A percentile compares a stretch with the other conserved stretches of the same genome.
phyloP scores from a whole-genome alignment of 2,888 invertebrate species.

The Leucophenga maculata region DNA sequence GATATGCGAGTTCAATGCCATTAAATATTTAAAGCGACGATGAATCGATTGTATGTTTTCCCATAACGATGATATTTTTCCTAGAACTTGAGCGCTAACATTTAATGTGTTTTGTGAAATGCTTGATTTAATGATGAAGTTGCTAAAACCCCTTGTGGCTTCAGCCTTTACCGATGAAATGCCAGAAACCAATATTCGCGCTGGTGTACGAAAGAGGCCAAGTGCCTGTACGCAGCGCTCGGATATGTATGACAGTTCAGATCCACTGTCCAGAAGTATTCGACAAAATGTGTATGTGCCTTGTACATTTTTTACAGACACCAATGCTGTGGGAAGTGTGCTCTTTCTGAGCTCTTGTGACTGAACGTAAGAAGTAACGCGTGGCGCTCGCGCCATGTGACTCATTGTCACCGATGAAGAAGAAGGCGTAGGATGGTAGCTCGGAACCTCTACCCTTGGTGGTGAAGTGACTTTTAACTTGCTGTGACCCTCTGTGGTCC shows the following conservation, averaged over 20 bases:
- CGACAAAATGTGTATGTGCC: conserved; percentile 11
- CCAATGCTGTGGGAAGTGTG: conserved; percentile 28
- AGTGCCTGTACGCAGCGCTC: background rate
- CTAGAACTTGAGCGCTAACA: background rate
- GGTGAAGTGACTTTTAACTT: background rate
- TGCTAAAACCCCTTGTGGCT: background rate
- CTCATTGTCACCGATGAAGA: too few relatives aligned
- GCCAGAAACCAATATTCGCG: conserved; percentile 5
- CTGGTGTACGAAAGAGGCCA: background rate
- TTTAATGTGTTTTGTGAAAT: background rate
- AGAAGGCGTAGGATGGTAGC: too few relatives aligned
- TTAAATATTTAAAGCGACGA: background rate
- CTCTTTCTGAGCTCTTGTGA: background rate
- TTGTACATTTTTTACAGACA: background rate
- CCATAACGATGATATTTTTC: background rate
- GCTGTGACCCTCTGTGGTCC: background rate
- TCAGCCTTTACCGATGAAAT: conserved; percentile 14
- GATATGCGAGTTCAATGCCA: background rate
- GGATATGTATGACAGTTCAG: too few relatives aligned
- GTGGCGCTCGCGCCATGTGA: too few relatives aligned
- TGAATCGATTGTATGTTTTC: background rate
- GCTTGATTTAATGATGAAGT: too few relatives aligned
- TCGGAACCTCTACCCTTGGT: too few relatives aligned
- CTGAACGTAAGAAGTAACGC: too few relatives aligned
- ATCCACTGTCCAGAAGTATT: conserved; percentile 23